phyloP scores from a whole-genome alignment of 2,888 invertebrate genomes.

The Venusia cambrica region DNA sequence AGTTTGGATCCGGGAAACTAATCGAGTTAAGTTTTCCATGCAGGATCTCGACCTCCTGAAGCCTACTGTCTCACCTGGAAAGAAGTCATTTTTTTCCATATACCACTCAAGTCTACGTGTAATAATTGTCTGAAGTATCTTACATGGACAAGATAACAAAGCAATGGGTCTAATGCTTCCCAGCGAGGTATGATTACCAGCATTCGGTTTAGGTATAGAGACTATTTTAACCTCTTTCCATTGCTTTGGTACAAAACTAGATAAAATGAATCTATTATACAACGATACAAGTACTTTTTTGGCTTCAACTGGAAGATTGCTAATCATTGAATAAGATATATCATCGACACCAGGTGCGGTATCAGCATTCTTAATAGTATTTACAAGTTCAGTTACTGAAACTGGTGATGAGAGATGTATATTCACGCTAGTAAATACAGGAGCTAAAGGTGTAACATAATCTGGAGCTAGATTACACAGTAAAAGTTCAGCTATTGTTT shows the following conservation, averaged over 20 bases:
- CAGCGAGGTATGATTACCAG: no score
- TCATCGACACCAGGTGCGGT: slow-evolving; percentile 8
- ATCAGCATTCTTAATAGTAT: slow-evolving; percentile 1
- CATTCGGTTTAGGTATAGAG: slow-evolving; percentile 28
- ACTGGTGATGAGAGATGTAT: not conserved
- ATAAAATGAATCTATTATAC: slow-evolving; percentile 10
- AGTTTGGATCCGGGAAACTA: not conserved
- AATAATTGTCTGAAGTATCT: slow-evolving; percentile 3
- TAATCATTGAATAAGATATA: slow-evolving; percentile 20
- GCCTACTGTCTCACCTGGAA: not conserved
- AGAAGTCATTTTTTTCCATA: slow-evolving; percentile 1
- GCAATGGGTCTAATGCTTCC: no score
- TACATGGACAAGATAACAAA: slow-evolving; percentile 3
- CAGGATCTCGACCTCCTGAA: slow-evolving; percentile 1
- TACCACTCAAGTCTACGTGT: slow-evolving; percentile 1
- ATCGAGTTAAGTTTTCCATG: slow-evolving; percentile 1
- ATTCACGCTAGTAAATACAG: not conserved
- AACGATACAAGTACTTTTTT: slow-evolving; percentile 5
- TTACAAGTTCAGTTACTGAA: slow-evolving; percentile 1
- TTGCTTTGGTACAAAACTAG: slow-evolving; percentile 25
- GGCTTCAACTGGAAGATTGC: slow-evolving; percentile 14
- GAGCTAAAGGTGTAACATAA: not conserved
- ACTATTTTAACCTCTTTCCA: slow-evolving; percentile 25
- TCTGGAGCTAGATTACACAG: slow-evolving; percentile 5
- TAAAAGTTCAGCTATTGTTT: not conserved